Percentiles rank a stretch among this genome's conserved stretches.
Evolutionary conservation across 2,888 invertebrate species (phyloP).

Genomic region (Conops quadrifasciatus): DNA sequence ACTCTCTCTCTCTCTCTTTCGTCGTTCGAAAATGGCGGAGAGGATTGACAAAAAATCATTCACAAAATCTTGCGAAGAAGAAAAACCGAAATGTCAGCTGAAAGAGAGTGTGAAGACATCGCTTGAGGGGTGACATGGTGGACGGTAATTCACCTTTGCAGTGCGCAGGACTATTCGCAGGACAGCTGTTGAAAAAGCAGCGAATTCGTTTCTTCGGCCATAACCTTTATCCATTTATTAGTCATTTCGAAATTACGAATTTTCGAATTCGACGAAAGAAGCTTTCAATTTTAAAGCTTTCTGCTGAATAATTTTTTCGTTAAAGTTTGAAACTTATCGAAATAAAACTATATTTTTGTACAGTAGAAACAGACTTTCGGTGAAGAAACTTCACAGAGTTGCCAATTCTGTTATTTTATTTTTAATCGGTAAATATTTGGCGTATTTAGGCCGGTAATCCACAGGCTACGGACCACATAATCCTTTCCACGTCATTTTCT

Average conservation of each 20-base stretch:
- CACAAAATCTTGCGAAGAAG: slow-evolving; percentile 21
- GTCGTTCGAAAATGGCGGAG: slow-evolving; percentile 8
- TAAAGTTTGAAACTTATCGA: not conserved
- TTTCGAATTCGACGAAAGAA: not conserved
- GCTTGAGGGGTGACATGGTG: not conserved
- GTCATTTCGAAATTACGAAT: slow-evolving; percentile 4
- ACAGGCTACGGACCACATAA: too few species aligned
- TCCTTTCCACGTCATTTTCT: not conserved
- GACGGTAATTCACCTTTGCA: too few species aligned
- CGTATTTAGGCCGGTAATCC: too few species aligned
- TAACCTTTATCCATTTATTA: not conserved
- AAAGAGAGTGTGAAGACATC: not conserved
- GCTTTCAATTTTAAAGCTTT: not conserved
- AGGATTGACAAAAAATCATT: slow-evolving; percentile 24
- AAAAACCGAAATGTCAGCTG: not conserved
- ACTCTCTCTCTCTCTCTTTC: not conserved
- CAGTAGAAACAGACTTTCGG: not conserved
- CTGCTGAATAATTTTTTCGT: not conserved
- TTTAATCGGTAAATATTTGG: too few species aligned
- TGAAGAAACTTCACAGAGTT: not conserved
- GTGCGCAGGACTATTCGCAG: slow-evolving; percentile 34
- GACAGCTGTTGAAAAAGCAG: slow-evolving; percentile 37
- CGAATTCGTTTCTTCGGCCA: not conserved
- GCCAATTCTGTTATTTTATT: not conserved
- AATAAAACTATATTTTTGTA: not conserved